Percentiles rank a stretch among this genome's conserved stretches.
phyloP scores from a whole-genome alignment of 2,797 vertebrate species.

The Typhlichthys subterraneus region DNA sequence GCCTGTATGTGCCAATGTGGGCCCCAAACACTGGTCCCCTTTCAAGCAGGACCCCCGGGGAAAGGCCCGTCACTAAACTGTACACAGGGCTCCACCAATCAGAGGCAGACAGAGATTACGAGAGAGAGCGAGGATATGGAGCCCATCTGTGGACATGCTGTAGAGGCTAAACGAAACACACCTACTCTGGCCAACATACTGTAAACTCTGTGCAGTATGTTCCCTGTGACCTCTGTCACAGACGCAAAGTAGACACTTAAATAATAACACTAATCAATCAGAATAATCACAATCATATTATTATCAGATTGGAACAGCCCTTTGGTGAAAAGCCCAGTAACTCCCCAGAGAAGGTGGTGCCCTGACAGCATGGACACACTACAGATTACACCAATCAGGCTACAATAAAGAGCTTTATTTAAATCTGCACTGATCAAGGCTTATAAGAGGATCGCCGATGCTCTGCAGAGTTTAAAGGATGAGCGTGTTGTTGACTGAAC shows the following conservation, averaged over 20 bases:
- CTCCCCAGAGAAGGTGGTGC: constrained; percentile 44
- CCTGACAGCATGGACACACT: constrained; percentile 69
- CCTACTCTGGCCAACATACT: constrained; percentile 23
- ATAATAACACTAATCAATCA: constrained; percentile 37
- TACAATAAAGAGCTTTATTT: constrained; percentile 74
- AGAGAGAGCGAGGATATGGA: constrained; percentile 57
- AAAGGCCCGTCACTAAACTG: constrained; percentile 38
- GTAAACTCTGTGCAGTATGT: too few species aligned
- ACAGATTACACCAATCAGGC: constrained; percentile 74
- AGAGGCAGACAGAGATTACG: constrained; percentile 67
- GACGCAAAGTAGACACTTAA: constrained; percentile 16
- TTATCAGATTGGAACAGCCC: neutral
- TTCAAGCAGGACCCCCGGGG: constrained; percentile 44
- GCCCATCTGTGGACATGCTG: constrained; percentile 67
- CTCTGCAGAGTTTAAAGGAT: constrained; percentile 69
- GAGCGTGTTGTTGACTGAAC: constrained; percentile 44
- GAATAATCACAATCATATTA: too few species aligned
- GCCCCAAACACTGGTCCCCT: constrained; percentile 48
- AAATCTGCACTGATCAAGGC: constrained; percentile 73
- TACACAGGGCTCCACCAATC: constrained; percentile 7
- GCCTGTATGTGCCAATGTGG: constrained; percentile 62
- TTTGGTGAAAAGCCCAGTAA: constrained; percentile 22
- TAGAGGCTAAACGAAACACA: constrained; percentile 14
- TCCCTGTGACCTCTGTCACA: too few species aligned
- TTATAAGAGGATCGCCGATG: constrained; percentile 65